These are phyloP conservation scores for Leucophenga varia DNA, from an alignment of 1,140 invertebrate genomes.

Conservation along the genomic window DNA sequence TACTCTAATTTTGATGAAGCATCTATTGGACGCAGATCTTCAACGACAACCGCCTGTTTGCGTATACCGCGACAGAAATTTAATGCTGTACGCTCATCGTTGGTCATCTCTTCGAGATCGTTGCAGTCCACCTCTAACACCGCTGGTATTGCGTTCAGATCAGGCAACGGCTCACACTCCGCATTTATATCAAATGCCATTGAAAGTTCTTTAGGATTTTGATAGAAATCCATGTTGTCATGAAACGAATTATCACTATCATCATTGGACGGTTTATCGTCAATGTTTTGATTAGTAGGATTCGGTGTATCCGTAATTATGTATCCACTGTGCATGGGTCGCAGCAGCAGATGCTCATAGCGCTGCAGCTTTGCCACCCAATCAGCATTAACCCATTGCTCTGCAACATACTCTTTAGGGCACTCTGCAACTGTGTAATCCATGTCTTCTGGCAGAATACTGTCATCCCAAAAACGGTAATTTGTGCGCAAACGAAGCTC, in stretches of 20 bases:
- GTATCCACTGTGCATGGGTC: slow-evolving; percentile 43
- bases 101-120: slow-evolving; percentile 42
- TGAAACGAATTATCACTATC: slow-evolving; percentile 11
- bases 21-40: slow-evolving; percentile 49
- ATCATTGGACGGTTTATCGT: slow-evolving; percentile 7
- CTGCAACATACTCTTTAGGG: neutral
- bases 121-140: slow-evolving; percentile 34
- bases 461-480: slow-evolving; percentile 38
- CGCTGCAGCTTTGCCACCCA: slow-evolving; percentile 27
- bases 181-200: slow-evolving; percentile 54
- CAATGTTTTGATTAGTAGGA: slow-evolving; percentile 10
- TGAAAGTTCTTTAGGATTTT: slow-evolving; percentile 32
- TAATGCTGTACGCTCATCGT: slow-evolving; percentile 40
- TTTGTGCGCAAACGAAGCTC: slow-evolving; percentile 39
- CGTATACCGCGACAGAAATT: slow-evolving; percentile 40
- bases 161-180: slow-evolving; percentile 45
- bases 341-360: slow-evolving; percentile 22
- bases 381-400: slow-evolving; percentile 16
- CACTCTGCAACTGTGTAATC: slow-evolving; percentile 19
- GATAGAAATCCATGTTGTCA: slow-evolving; percentile 22
- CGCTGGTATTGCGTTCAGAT: slow-evolving; percentile 18
- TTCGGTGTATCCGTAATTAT: slow-evolving; percentile 47
- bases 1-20: slow-evolving; percentile 45
- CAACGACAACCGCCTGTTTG: slow-evolving; percentile 36
- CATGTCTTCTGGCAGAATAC: slow-evolving; percentile 10